Evolutionary conservation across 2,888 invertebrate species (phyloP), one percentile per base, ranked within the genome.

Genomic region (Nysson spinosus): DNA sequence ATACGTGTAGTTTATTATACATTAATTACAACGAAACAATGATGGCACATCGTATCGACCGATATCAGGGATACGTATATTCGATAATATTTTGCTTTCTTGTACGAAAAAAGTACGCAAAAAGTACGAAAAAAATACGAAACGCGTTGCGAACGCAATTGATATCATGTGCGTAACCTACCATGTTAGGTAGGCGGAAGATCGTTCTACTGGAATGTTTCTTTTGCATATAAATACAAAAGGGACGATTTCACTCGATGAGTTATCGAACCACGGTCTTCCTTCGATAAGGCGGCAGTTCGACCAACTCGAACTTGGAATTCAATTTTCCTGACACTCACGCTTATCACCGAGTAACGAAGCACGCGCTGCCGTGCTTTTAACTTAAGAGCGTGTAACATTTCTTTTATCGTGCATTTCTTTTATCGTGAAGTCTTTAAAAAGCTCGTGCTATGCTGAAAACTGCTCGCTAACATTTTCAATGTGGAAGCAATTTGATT

Each of bases 231-330:
- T 74, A 79, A 75, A 79, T 77, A 72, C 63, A 78, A 73, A 78
- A 72, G 34, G 49, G 46, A 70, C 46, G 52, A 57, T 32, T 71
- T 57, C 42, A 49, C 67, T 46, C 57, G 40, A 42, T 57, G 67
- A 69, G 70, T 62, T 69, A 76, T 57, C 68, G 58, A 77, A 76
- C 75, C 64, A 69, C 81, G 74, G 72, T 79, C 77, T 77, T 75
- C 63, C 70, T 76, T 58, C 46, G 69, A 75, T 74, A 72, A 55
- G 61, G 49, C 54, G 20, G 16, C 32, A 28, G 14, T 17, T 26
- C 2, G 11, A 11, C 5, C 6, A 35, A 6, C 5, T 16, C 16
- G 5, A 6, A 16, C 6, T 24, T 24, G 4, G 4, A 5, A 24
- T 24, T 5, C 24, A 24, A 24, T 24, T 28, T 28, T 3, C n/a